These are phyloP conservation scores for Cyphomyrus discorhynchus DNA, from an alignment of 2,113 vertebrate species.

Conservation along the genomic window DNA sequence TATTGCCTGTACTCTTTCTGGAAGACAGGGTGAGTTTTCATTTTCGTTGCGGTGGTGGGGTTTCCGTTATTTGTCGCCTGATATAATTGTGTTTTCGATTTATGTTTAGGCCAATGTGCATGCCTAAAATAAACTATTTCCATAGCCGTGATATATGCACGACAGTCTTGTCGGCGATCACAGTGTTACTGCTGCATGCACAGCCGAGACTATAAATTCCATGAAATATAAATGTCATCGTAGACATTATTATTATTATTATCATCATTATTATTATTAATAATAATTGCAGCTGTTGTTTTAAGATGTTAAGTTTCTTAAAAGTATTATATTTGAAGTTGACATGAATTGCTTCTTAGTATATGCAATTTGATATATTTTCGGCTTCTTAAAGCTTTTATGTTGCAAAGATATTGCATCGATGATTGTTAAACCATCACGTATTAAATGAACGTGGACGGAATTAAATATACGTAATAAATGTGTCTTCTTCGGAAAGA, in stretches of 20 bases:
- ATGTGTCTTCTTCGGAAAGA: not conserved
- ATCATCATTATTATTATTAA: too few species aligned
- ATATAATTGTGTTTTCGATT: not conserved
- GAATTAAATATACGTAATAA: not conserved
- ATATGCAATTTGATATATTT: not conserved
- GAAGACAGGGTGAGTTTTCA: conserved; percentile 17
- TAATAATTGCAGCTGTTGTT: not conserved
- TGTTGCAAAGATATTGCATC: not conserved
- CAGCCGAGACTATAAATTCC: not conserved
- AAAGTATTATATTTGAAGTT: not conserved
- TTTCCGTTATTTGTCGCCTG: not conserved
- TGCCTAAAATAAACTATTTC: not conserved
- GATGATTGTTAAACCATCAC: not conserved
- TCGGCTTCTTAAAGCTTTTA: not conserved
- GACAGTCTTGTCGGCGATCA: not conserved
- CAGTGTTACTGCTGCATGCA: not conserved
- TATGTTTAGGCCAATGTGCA: not conserved
- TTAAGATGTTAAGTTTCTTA: not conserved
- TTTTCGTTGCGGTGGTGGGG: not conserved
- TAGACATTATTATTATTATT: not conserved
- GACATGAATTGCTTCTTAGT: not conserved
- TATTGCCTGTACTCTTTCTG: not conserved
- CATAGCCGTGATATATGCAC: not conserved
- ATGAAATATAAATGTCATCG: not conserved
- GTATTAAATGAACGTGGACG: not conserved